Conservation (phyloP, 2,113 vertebrate genomes). For the Microcebus jonahi region DNA sequence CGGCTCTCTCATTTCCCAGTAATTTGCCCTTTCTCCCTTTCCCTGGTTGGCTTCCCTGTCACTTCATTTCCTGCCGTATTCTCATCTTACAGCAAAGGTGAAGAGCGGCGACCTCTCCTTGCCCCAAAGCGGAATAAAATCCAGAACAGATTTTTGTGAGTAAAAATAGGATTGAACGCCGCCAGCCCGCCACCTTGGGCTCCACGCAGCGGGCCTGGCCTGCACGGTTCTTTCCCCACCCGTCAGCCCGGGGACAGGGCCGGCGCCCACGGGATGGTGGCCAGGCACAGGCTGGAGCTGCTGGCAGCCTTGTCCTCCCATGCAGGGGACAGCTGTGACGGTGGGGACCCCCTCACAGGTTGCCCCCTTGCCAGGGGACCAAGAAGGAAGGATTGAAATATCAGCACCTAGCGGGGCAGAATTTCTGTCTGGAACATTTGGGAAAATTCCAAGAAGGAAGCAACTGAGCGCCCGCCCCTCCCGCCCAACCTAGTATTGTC, state of each 20-base stretch:
- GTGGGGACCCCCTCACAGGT: background rate
- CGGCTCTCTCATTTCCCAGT: slow-evolving; percentile 76
- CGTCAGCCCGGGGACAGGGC: background rate
- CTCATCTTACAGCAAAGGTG: slow-evolving; percentile 79
- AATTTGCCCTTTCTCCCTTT: slow-evolving; percentile 68
- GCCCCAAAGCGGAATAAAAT: slow-evolving; percentile 75
- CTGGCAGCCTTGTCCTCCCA: background rate
- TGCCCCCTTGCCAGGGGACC: background rate
- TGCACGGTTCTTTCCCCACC: background rate
- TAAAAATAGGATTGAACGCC: slow-evolving; percentile 72
- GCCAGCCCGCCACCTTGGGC: background rate
- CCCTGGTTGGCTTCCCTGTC: slow-evolving; percentile 71
- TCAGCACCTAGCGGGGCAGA: background rate
- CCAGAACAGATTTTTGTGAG: slow-evolving; percentile 77
- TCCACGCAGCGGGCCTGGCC: background rate
- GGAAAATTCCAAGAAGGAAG: background rate
- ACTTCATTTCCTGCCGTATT: slow-evolving; percentile 75
- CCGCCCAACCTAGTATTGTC: background rate
- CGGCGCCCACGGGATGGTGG: background rate
- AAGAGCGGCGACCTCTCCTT: slow-evolving; percentile 68
- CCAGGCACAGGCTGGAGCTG: background rate
- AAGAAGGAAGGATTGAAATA: background rate
- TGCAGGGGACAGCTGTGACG: background rate
- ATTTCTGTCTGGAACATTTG: background rate
- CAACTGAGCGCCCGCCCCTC: background rate